phyloP scores from a whole-genome alignment of 2,113 vertebrate species.

The Grus americana region DNA sequence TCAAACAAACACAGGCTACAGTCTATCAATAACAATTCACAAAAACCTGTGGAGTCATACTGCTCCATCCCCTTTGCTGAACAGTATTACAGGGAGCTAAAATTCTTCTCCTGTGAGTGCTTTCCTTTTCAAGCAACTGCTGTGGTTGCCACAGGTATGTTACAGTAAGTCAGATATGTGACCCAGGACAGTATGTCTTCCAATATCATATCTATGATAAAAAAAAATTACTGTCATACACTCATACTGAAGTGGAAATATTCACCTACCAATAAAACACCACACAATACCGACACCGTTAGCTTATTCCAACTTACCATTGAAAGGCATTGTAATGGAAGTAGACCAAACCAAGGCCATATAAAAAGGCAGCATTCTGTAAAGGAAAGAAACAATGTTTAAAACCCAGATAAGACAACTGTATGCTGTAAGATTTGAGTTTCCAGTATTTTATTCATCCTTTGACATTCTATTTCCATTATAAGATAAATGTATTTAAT shows the following conservation, averaged over 20 bases:
- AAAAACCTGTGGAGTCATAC: not conserved
- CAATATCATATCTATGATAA: fast-evolving
- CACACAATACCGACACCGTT: not conserved
- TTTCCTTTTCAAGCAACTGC: not conserved
- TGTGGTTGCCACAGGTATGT: not conserved
- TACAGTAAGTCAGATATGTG: not conserved
- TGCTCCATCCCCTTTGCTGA: not conserved
- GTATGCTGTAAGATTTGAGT: not conserved
- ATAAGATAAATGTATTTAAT: not conserved
- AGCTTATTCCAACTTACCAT: conserved; percentile 86
- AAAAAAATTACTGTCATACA: not conserved
- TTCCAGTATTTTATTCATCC: not conserved
- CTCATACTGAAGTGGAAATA: not conserved
- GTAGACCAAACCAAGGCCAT: conserved; percentile 99
- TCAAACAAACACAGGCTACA: not conserved
- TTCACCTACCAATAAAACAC: not conserved
- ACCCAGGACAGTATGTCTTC: not conserved
- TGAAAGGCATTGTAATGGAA: conserved; percentile 99
- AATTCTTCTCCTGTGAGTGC: not conserved
- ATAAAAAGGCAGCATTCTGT: conserved; percentile 99
- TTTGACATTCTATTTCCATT: not conserved
- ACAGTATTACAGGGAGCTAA: fast-evolving
- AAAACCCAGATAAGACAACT: not conserved
- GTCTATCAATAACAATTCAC: not conserved
- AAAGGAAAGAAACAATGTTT: conserved; percentile 64